Conservation (phyloP, 2,888 invertebrate species). For the Eristalis tenax region DNA sequence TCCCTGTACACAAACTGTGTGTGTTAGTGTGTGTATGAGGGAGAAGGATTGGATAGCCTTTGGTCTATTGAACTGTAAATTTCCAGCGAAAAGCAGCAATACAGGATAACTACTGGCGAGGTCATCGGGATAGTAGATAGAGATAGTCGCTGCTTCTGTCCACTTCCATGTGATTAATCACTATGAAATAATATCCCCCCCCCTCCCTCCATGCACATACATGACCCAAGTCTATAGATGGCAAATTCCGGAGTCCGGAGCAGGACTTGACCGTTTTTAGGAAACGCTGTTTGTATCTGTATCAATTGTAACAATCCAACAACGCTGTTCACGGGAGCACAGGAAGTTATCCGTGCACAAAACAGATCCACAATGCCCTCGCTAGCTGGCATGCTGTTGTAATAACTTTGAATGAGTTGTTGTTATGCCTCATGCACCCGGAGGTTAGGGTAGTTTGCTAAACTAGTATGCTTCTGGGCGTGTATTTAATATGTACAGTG, state of each 20-base stretch:
- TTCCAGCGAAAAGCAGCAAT: conserved; percentile 41
- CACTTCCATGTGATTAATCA: conserved; percentile 67
- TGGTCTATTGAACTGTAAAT: conserved; percentile 67
- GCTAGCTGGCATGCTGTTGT: conserved; percentile 1
- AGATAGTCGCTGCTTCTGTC: conserved; percentile 48
- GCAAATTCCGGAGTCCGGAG: conserved; percentile 43
- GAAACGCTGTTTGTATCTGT: conserved; percentile 27
- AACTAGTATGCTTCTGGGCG: conserved; percentile 51
- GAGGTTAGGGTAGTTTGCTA: conserved; percentile 50
- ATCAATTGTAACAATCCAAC: conserved; percentile 30
- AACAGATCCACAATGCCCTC: conserved; percentile 7
- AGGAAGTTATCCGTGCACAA: conserved; percentile 39
- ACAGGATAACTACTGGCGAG: conserved; percentile 66
- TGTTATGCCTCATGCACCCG: conserved; percentile 46
- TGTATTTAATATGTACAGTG: conserved; percentile 60
- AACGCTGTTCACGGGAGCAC: conserved; percentile 14
- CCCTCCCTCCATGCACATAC: neutral
- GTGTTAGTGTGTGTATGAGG: neutral
- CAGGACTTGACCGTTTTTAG: conserved; percentile 5
- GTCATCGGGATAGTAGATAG: conserved; percentile 43
- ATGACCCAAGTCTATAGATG: conserved; percentile 32
- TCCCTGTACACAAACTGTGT: neutral
- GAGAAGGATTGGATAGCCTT: conserved; percentile 28
- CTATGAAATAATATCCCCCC: conserved; percentile 67
- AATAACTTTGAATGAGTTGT: conserved; percentile 60